Evolutionary conservation across 2,888 invertebrate genomes (phyloP).

Genomic region (Acronicta leporina): DNA sequence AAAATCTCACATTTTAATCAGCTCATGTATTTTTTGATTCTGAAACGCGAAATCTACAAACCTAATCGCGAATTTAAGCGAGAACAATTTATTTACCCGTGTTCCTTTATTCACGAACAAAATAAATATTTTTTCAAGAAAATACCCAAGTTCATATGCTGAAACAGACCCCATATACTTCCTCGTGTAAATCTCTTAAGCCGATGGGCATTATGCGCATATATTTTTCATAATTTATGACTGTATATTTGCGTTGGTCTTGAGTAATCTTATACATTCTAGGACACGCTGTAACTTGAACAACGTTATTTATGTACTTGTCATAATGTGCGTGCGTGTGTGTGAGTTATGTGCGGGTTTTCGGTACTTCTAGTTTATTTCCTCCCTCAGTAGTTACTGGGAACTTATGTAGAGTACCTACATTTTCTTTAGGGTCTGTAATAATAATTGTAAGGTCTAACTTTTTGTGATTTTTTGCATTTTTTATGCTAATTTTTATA

Average conservation of each 20-base stretch:
- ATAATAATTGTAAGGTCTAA: too few relatives aligned
- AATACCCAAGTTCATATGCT: conserved; percentile 21
- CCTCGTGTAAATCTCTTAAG: conserved; percentile 62
- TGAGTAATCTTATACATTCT: conserved; percentile 58
- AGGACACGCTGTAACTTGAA: conserved; percentile 49
- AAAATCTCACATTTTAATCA: too few relatives aligned
- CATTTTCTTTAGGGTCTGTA: conserved; percentile 19
- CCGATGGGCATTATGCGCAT: conserved; percentile 54
- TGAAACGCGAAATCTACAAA: conserved; percentile 25
- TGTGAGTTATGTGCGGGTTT: conserved; percentile 40
- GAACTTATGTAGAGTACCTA: conserved; percentile 5
- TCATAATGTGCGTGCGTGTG: conserved; percentile 42
- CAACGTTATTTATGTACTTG: conserved; percentile 54
- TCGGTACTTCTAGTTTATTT: conserved; percentile 43
- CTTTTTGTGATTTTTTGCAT: too few relatives aligned
- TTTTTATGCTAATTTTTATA: too few relatives aligned
- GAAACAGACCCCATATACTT: conserved; percentile 51
- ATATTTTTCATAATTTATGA: conserved; percentile 65
- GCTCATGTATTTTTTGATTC: not conserved
- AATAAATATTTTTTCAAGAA: conserved; percentile 34
- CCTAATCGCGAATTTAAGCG: conserved; percentile 37
- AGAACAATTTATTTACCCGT: conserved; percentile 41
- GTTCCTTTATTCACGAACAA: conserved; percentile 34
- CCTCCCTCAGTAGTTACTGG: conserved; percentile 20
- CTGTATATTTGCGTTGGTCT: conserved; percentile 51